Conservation (phyloP, 2,113 vertebrate species). For the Tichodroma muraria region DNA sequence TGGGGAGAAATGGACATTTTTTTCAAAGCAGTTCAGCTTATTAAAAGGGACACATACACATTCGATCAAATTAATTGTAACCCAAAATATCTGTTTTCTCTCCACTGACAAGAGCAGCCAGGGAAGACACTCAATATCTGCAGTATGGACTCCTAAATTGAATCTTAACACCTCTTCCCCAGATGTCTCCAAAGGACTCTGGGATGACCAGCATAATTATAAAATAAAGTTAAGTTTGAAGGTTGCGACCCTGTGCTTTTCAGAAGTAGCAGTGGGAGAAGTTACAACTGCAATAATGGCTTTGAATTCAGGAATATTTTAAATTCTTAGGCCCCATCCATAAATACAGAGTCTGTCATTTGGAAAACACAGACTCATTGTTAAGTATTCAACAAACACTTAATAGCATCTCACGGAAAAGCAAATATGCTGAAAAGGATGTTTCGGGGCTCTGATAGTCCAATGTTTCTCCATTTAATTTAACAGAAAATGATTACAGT, state of each 20-base stretch:
- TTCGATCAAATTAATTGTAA: not conserved
- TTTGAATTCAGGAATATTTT: not conserved
- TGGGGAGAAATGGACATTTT: not conserved
- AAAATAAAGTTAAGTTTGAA: not conserved
- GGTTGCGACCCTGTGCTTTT: not conserved
- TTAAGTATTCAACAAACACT: not conserved
- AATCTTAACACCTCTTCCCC: not conserved
- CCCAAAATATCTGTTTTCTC: not conserved
- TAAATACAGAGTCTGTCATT: not conserved
- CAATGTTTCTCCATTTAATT: constrained; percentile 43
- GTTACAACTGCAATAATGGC: not conserved
- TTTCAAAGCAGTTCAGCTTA: not conserved
- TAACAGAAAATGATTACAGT: constrained; percentile 22
- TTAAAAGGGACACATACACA: not conserved
- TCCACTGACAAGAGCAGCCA: not conserved
- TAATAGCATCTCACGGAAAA: not conserved
- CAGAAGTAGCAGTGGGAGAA: not conserved
- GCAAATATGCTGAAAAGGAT: not conserved
- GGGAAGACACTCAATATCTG: not conserved
- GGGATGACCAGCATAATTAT: not conserved
- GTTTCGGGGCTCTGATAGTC: not conserved
- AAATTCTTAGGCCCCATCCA: not conserved
- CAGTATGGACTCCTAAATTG: not conserved
- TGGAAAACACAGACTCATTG: not conserved
- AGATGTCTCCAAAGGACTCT: not conserved